Evolutionary conservation across 1,140 invertebrate genomes (phyloP), one percentile per base, ranked within the genome.

Genomic region (Aphelenchoides avenae): DNA sequence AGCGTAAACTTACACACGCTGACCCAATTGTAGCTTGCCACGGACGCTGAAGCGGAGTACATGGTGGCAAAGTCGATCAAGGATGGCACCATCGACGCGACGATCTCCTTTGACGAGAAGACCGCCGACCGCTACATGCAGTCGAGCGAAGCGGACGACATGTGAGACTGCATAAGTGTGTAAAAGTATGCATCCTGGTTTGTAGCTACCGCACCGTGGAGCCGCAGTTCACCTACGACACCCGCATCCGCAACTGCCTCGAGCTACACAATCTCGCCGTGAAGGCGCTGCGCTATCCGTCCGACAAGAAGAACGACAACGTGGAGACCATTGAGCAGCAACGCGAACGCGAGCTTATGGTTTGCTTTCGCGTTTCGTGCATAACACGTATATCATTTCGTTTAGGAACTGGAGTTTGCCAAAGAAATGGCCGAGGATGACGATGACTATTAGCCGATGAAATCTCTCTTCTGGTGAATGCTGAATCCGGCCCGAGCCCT

Each of bases 51-150:
- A 84, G 93, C 93, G 0, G 94, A 99, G 78, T 98, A 94, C 76
- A 95, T 99, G 76, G 92, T 98, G 0, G 91, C 93, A 0, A 99
- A 99, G 81, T 93, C 94, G n/a, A 98, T 99, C 52, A 82, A 91
- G 44, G 95, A 99, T 82, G 91, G 92, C 43, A 93, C 97, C 1
- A 97, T 99, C 77, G 92, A 98, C 79, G 95, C 94, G 0, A 91
- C 86, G 0, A 84, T 99, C 58, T 53, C 70, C 4, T 70, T 47
- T 27, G 72, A 75, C 40, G 44, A 51, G 89, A 96, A 80, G 89
- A 93, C 57, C 56, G 89, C 92, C 77, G 86, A 88, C 61, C 89
- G 91, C 15, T 96, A 89, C 71, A 93, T 99, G 85, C 86, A 92
- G 58, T 95, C 91, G 68, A 95, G 93, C 76, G 64, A 74, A 18